phyloP scores from a whole-genome alignment of 2,888 invertebrate genomes.

The Folsomia manolachei region DNA sequence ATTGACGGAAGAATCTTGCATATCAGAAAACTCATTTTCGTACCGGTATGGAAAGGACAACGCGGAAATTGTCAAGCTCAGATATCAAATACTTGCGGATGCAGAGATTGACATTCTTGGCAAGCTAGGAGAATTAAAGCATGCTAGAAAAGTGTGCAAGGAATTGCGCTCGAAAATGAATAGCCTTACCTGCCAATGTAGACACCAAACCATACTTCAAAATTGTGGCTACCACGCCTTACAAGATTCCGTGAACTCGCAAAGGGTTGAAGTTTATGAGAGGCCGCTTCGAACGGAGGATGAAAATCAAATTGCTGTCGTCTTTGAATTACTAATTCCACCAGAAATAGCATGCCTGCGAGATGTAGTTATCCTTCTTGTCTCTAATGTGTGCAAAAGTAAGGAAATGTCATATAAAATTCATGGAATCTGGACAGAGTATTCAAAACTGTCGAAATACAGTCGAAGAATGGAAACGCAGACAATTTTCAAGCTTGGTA shows the following conservation, averaged over 20 bases:
- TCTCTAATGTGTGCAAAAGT: background rate
- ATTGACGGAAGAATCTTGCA: background rate
- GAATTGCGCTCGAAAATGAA: background rate
- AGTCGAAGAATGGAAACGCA: background rate
- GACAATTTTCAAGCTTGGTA: background rate
- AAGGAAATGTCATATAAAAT: background rate
- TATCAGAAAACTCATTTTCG: background rate
- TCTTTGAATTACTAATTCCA: constrained; percentile 33
- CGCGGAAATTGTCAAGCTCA: background rate
- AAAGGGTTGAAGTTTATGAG: background rate
- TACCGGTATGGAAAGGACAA: background rate
- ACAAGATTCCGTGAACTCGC: background rate
- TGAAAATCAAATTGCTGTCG: constrained; percentile 19
- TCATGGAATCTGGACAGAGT: background rate
- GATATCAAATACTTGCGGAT: background rate
- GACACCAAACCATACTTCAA: background rate
- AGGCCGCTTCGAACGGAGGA: background rate
- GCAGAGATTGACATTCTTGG: background rate
- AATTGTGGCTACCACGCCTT: background rate
- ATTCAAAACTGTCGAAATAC: background rate
- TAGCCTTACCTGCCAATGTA: background rate
- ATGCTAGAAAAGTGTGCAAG: background rate
- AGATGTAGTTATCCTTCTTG: constrained; percentile 1
- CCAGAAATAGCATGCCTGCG: constrained; percentile 25
- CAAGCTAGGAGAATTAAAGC: background rate